Evolutionary conservation across 2,888 invertebrate genomes (phyloP), one percentile per base, ranked within the genome.

Genomic region (Xanthorhoe spadicearia): DNA sequence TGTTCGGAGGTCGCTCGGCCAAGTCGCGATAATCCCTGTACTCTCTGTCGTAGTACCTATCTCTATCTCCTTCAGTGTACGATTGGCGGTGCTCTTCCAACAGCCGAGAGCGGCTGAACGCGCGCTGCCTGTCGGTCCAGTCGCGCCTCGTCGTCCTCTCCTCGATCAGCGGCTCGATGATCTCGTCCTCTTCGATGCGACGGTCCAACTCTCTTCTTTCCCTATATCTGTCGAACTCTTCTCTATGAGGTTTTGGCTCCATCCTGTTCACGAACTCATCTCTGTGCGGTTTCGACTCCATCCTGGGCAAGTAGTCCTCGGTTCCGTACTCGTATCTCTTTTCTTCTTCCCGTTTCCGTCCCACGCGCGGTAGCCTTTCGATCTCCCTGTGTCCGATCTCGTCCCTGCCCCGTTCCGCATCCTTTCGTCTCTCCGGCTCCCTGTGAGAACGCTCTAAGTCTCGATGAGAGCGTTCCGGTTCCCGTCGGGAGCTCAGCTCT

Each of bases 1-100:
- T 92, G n/a, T 87, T 82, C 77, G 86, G 90, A 70, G 89, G 90
- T 35, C 93, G 74, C 10, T 92, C 92, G 1, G 90, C 82, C 10
- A 92, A 77, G 19, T 93, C 92, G 28, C 88, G 88, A 76, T 88
- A 91, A 38, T 93, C 93, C 69, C 92, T 80, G 70, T 88, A 92
- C 59, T 93, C 92, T 58, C 90, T 79, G n/a, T 93, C 93, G 62
- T 87, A 91, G 74, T 85, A 93, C 60, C 89, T 82, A 28, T 91
- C 90, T 35, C 90, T 81, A 60, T 91, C 91, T 0, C 89, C 90
- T 56, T 92, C 93, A 0, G 80, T 86, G 74, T 86, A 92, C 3
- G 92, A 89, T 74, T 91, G 90, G 38, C 92, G 85, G 75, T 92
- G 92, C 61, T 93, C 93, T 57, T 92, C 92, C 35, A 93, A 69